Conservation (phyloP, 2,888 invertebrate genomes). For the Drosophila buzzatii region DNA sequence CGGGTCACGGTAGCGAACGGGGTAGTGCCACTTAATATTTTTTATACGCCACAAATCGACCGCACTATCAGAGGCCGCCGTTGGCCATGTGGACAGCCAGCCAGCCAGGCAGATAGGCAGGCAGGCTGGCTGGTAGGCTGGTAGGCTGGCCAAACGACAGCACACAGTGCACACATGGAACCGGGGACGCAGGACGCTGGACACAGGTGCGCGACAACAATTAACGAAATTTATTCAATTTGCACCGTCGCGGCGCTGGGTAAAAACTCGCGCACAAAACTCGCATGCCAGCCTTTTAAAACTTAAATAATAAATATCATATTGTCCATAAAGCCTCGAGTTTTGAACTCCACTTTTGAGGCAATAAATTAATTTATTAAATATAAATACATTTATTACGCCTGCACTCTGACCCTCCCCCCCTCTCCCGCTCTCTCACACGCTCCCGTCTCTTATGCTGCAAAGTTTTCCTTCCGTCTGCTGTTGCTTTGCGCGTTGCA, state of each 20-base stretch:
- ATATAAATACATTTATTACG: conserved; percentile 40
- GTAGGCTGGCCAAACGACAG: conserved; percentile 15
- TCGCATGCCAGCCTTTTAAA: conserved; percentile 41
- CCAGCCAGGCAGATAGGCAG: neutral
- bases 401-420: neutral
- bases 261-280: conserved; percentile 39
- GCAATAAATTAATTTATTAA: conserved; percentile 51
- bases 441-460: conserved; percentile 15
- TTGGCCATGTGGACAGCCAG: conserved; percentile 49
- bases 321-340: conserved; percentile 43
- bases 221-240: conserved; percentile 81
- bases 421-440: neutral
- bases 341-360: conserved; percentile 33
- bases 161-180: neutral
- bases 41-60: conserved; percentile 80
- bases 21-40: conserved; percentile 78
- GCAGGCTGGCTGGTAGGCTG: neutral
- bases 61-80: conserved; percentile 73
- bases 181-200: conserved; percentile 24
- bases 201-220: conserved; percentile 74
- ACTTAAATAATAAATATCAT: conserved; percentile 66
- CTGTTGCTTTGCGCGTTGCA: neutral
- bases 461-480: conserved; percentile 4
- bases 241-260: conserved; percentile 52
- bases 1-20: conserved; percentile 29